A percentile compares a stretch with the other conserved stretches of the same genome.
These are phyloP conservation scores for Chamaea fasciata DNA, from an alignment of 2,113 vertebrate species.

Conservation along the genomic window DNA sequence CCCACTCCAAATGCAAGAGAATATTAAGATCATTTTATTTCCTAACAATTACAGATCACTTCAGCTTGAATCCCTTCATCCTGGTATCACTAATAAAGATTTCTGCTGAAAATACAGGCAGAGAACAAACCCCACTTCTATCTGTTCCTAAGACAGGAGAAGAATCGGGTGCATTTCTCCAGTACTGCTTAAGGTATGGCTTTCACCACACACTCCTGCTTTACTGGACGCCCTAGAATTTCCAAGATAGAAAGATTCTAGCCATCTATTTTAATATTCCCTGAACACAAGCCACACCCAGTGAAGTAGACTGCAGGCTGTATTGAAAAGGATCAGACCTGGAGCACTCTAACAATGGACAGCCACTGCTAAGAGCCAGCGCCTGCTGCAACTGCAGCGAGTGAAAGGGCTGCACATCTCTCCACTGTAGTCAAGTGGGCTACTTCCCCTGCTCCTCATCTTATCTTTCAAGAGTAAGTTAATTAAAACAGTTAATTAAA, in stretches of 20 bases:
- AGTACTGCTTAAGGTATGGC: neutral
- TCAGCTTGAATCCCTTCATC: neutral
- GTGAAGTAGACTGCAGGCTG: neutral
- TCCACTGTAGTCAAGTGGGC: neutral
- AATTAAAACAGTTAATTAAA: neutral
- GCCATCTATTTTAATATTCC: neutral
- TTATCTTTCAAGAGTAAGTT: neutral
- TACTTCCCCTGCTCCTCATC: neutral
- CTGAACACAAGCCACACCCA: neutral
- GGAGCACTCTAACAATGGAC: neutral
- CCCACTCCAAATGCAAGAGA: neutral
- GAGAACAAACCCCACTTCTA: neutral
- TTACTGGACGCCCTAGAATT: neutral
- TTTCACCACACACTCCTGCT: neutral
- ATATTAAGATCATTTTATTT: neutral
- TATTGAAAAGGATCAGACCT: neutral
- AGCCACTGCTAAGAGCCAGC: neutral
- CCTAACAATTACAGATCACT: neutral
- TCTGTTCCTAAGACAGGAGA: neutral
- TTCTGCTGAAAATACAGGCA: neutral
- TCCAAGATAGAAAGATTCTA: neutral
- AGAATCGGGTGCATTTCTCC: neutral
- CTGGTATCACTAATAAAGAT: neutral
- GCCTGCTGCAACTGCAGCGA: neutral
- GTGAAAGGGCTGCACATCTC: neutral